phyloP scores from a whole-genome alignment of 2,113 vertebrate species.

The Pterocles burchelli region DNA sequence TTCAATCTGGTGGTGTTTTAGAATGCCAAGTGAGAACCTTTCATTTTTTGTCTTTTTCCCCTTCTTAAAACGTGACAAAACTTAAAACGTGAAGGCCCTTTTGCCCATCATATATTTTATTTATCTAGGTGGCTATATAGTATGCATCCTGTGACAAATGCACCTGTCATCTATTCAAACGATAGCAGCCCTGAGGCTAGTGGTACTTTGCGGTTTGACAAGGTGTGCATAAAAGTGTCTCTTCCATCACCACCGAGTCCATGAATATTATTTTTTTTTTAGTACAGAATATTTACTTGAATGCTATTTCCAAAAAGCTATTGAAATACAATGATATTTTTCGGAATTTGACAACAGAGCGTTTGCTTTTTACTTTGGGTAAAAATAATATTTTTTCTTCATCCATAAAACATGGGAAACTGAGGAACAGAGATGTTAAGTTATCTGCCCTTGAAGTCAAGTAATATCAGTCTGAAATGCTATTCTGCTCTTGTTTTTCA shows the following conservation, averaged over 20 bases:
- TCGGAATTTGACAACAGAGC: neutral
- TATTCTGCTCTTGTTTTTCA: neutral
- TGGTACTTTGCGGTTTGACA: conserved; percentile 22
- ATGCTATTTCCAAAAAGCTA: neutral
- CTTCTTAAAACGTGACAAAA: conserved; percentile 1
- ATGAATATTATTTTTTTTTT: neutral
- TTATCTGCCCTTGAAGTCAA: neutral
- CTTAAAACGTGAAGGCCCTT: neutral
- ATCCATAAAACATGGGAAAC: neutral
- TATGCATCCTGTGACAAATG: conserved; percentile 36
- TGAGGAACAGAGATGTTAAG: neutral
- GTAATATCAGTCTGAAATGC: neutral
- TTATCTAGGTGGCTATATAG: neutral
- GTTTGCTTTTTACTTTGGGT: neutral
- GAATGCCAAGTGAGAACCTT: neutral
- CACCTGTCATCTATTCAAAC: neutral
- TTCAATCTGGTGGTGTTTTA: neutral
- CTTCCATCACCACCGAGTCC: neutral
- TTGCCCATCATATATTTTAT: neutral
- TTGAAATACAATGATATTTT: neutral
- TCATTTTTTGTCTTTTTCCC: neutral
- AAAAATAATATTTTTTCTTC: neutral
- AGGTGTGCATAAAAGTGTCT: conserved; percentile 17
- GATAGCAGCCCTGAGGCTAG: neutral
- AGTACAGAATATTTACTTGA: neutral